Percentiles rank a stretch among this genome's conserved stretches.
These are phyloP conservation scores for Agrochola macilenta DNA, from an alignment of 2,888 invertebrate genomes.

Conservation along the genomic window DNA sequence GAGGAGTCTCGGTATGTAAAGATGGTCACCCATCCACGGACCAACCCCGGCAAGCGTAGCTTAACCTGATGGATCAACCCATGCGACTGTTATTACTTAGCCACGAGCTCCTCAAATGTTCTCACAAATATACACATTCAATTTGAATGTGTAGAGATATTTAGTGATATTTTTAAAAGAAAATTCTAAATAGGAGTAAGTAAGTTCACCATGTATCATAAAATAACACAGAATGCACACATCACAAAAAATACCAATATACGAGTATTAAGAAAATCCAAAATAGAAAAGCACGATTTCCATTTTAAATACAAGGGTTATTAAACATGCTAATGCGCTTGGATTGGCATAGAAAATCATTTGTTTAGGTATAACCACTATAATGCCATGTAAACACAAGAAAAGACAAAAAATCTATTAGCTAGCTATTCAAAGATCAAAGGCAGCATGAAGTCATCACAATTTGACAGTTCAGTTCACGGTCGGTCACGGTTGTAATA, in stretches of 20 bases:
- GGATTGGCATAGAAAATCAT: neutral
- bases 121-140: too few species aligned
- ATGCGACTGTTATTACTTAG: too few species aligned
- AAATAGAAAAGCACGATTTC: neutral
- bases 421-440: conserved; percentile 14
- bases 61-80: too few species aligned
- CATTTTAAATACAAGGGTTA: neutral
- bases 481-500: conserved; percentile 49
- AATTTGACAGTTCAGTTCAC: conserved; percentile 56
- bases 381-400: conserved; percentile 5
- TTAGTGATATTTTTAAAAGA: neutral
- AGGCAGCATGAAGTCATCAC: conserved; percentile 50
- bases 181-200: neutral
- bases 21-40: too few species aligned
- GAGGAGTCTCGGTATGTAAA: too few species aligned
- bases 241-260: neutral
- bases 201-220: neutral
- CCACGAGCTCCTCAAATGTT: too few species aligned
- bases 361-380: neutral
- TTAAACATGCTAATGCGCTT: neutral
- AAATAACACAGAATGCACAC: neutral
- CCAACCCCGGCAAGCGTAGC: too few species aligned
- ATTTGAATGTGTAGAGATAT: neutral
- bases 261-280: neutral
- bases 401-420: conserved; percentile 12